These are phyloP conservation scores for Lasius fuliginosus DNA, from an alignment of 2,888 invertebrate species.

Conservation along the genomic window DNA sequence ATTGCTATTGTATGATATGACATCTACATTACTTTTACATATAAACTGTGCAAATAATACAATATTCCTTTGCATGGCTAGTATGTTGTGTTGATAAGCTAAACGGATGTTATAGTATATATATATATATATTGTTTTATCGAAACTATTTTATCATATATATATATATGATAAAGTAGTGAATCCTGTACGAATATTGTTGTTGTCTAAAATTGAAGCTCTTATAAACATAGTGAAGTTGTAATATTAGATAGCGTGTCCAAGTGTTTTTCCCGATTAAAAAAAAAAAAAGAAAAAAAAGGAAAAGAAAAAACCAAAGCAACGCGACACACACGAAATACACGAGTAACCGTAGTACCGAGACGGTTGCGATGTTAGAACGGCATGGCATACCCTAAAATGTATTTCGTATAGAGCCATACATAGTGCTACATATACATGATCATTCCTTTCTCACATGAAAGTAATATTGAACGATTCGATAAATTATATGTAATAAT, in stretches of 20 bases:
- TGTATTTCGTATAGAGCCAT: conserved; percentile 68
- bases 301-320: conserved; percentile 1
- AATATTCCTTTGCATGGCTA: conserved; percentile 42
- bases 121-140: conserved; percentile 47
- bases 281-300: conserved; percentile 4
- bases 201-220: conserved; percentile 58
- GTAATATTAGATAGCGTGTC: conserved; percentile 43
- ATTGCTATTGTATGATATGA: conserved; percentile 46
- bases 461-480: conserved; percentile 65
- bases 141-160: conserved; percentile 48
- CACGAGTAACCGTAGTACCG: conserved; percentile 13
- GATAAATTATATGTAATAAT: conserved; percentile 51
- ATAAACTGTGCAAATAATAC: conserved; percentile 33
- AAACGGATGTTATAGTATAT: conserved; percentile 32
- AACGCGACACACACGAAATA: background rate
- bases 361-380: background rate
- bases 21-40: conserved; percentile 39
- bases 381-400: conserved; percentile 61
- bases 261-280: conserved; percentile 17
- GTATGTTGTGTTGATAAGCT: conserved; percentile 44
- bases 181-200: conserved; percentile 57
- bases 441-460: conserved; percentile 78
- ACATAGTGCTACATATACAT: conserved; percentile 59
- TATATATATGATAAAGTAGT: conserved; percentile 50
- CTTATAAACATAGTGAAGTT: conserved; percentile 47